phyloP scores from a whole-genome alignment of 2,797 vertebrate genomes.

The Pseudopleuronectes americanus region DNA sequence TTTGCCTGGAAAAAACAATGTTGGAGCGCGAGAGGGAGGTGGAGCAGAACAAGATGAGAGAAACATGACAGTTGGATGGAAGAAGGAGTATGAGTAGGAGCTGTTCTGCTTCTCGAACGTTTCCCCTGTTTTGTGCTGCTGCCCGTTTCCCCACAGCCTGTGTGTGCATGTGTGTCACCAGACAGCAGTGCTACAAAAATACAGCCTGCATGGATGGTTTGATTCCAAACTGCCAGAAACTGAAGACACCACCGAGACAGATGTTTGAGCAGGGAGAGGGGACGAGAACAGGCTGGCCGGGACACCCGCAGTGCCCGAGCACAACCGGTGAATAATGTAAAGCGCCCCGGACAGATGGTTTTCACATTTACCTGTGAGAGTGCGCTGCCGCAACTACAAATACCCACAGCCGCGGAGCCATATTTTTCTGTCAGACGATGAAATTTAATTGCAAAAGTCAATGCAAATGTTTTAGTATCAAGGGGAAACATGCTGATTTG shows the following conservation, averaged over 20 bases:
- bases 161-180: conserved; percentile 7
- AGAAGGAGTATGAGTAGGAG: not conserved
- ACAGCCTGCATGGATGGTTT: conserved; percentile 2
- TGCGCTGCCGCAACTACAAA: conserved; percentile 50
- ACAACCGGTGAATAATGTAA: conserved; percentile 73
- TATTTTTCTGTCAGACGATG: conserved; percentile 38
- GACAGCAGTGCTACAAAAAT: conserved; percentile 3
- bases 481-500: conserved; percentile 48
- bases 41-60: conserved; percentile 12
- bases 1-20: conserved; percentile 3
- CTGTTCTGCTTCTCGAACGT: conserved; percentile 11
- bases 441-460: conserved; percentile 50
- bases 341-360: conserved; percentile 62
- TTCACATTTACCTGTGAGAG: conserved; percentile 61
- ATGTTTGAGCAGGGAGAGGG: conserved; percentile 47
- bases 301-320: conserved; percentile 26
- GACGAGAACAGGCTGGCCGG: conserved; percentile 34
- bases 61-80: conserved; percentile 3
- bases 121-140: conserved; percentile 17
- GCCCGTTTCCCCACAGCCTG: conserved; percentile 10
- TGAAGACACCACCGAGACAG: conserved; percentile 41
- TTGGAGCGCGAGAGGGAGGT: conserved; percentile 3
- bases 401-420: conserved; percentile 33
- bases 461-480: conserved; percentile 43
- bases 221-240: conserved; percentile 33